These are phyloP conservation scores for Pheosia tremula DNA, from an alignment of 2,888 invertebrate genomes.

Conservation along the genomic window DNA sequence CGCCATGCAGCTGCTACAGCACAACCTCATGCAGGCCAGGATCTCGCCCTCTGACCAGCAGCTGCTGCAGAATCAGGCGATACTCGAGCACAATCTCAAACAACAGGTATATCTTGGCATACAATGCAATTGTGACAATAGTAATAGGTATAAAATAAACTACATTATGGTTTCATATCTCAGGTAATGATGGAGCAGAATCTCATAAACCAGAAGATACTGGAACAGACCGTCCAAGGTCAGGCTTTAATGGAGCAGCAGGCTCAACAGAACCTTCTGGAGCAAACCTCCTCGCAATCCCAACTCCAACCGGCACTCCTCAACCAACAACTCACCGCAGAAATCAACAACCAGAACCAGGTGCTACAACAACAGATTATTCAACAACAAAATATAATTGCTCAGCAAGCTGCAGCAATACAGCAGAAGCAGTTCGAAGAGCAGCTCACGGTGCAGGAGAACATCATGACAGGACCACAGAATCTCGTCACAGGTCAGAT, in stretches of 20 bases:
- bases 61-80: constrained; percentile 62
- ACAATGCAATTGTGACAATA: too few relatives aligned
- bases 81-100: constrained; percentile 65
- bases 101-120: constrained; percentile 51
- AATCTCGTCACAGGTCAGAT: constrained; percentile 71
- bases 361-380: constrained; percentile 83
- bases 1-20: constrained; percentile 84
- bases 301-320: constrained; percentile 61
- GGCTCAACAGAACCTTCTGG: constrained; percentile 57
- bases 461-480: constrained; percentile 63
- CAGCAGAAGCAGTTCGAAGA: constrained; percentile 78
- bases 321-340: constrained; percentile 69
- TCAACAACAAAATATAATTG: constrained; percentile 76
- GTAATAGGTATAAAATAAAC: too few relatives aligned
- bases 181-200: constrained; percentile 79
- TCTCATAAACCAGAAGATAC: constrained; percentile 75
- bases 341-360: constrained; percentile 76
- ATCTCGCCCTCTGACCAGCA: constrained; percentile 74
- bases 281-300: constrained; percentile 57
- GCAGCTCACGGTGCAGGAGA: constrained; percentile 68
- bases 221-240: constrained; percentile 69
- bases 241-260: constrained; percentile 70
- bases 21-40: constrained; percentile 82
- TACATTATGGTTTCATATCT: background rate
- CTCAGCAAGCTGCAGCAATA: constrained; percentile 77